A percentile compares a stretch with the other conserved stretches of the same genome.
Conservation (phyloP, 2,888 invertebrate genomes). For the Athetis lepigone region DNA sequence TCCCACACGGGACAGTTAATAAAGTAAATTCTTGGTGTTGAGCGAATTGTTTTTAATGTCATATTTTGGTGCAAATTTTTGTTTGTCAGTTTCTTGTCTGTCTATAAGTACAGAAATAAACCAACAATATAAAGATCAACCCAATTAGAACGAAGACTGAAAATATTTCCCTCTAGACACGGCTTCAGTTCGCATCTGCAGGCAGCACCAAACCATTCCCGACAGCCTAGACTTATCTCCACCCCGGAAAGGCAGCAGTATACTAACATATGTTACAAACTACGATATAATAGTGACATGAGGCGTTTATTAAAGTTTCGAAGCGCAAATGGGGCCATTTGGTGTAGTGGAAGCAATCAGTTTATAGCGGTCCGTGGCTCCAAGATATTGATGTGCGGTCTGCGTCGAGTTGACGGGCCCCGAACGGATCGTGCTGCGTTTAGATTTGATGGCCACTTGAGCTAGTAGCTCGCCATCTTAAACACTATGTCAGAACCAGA, state of each 20-base stretch:
- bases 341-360: constrained; percentile 79
- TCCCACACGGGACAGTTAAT: no score
- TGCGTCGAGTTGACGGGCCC: constrained; percentile 71
- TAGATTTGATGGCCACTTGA: constrained; percentile 43
- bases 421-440: constrained; percentile 69
- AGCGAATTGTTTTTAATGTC: no score
- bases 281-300: constrained; percentile 54
- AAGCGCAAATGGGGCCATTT: constrained; percentile 71
- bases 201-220: constrained; percentile 22
- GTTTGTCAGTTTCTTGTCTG: no score
- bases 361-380: constrained; percentile 80
- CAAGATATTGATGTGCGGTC: constrained; percentile 83
- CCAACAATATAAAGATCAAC: constrained; percentile 10
- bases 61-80: no score
- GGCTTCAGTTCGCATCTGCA: constrained; percentile 12
- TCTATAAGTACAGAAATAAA: constrained; percentile 3
- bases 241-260: constrained; percentile 48
- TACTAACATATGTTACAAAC: constrained; percentile 47
- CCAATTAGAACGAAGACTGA: constrained; percentile 33
- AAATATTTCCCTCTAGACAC: constrained; percentile 22
- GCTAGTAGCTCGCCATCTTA: constrained; percentile 28
- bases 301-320: constrained; percentile 61
- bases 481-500: background rate
- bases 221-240: constrained; percentile 36
- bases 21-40: no score